phyloP scores from a whole-genome alignment of 35 echinoderm and acorn worm species.

The Ophioderma brevispina region DNA sequence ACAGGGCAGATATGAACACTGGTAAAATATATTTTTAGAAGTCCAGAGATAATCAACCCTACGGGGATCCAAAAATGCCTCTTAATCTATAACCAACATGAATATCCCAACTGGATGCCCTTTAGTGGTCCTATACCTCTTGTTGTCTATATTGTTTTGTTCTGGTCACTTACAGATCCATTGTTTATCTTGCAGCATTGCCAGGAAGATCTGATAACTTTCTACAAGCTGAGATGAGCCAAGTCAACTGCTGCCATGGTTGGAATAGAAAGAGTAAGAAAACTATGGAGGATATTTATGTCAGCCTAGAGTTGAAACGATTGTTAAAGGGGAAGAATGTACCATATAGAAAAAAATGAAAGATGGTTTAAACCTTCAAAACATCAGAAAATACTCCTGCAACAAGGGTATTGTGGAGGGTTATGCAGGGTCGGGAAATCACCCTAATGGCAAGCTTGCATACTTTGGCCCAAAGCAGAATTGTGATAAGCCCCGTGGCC shows the following conservation, averaged over 20 bases:
- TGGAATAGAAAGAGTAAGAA: background rate
- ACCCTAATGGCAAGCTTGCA: background rate
- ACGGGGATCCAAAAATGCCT: no score
- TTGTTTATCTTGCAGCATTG: no score
- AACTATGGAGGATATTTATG: background rate
- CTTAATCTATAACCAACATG: no score
- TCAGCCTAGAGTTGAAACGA: background rate
- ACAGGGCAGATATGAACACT: no score
- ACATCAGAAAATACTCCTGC: background rate
- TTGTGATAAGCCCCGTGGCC: background rate
- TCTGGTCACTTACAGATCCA: no score
- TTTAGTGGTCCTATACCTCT: no score
- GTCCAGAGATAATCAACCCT: no score
- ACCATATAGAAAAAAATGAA: background rate
- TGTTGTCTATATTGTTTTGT: no score
- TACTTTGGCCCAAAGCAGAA: background rate
- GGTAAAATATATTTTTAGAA: no score
- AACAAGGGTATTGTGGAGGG: background rate
- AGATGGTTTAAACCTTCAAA: background rate
- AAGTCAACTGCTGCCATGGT: background rate
- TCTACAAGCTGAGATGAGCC: background rate
- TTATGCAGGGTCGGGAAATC: background rate
- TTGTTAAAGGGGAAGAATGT: background rate
- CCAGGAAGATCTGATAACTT: background rate
- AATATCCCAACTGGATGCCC: no score